These are phyloP conservation scores for Tachystola acroxantha DNA, from an alignment of 2,888 invertebrate genomes.

Conservation along the genomic window DNA sequence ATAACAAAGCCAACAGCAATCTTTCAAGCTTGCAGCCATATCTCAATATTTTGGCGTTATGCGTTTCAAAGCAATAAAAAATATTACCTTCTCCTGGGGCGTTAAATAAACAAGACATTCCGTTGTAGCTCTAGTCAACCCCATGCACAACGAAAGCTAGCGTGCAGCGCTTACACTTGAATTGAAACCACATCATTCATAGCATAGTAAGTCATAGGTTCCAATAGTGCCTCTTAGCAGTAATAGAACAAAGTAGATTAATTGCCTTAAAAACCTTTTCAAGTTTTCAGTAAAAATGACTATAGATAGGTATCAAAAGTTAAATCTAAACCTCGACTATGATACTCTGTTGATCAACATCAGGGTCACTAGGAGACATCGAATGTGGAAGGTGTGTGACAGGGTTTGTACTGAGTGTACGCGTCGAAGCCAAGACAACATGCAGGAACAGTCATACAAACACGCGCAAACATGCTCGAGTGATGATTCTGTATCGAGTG, in stretches of 20 bases:
- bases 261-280: constrained; percentile 2
- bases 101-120: constrained; percentile 63
- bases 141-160: constrained; percentile 78
- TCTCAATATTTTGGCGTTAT: constrained; percentile 47
- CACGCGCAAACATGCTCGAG: constrained; percentile 67
- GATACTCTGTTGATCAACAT: constrained; percentile 1
- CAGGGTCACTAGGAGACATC: constrained; percentile 26
- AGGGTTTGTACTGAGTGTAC: constrained; percentile 47
- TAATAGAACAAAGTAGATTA: constrained; percentile 33
- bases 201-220: constrained; percentile 45
- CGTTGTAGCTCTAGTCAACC: constrained; percentile 68
- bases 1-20: constrained; percentile 73
- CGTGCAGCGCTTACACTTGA: constrained; percentile 72
- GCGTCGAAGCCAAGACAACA: constrained; percentile 75
- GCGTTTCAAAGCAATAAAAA: constrained; percentile 68
- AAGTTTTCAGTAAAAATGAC: too few species aligned
- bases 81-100: constrained; percentile 64
- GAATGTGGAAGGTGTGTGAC: constrained; percentile 51
- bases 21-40: constrained; percentile 68
- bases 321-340: background rate
- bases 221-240: constrained; percentile 50
- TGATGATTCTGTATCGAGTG: constrained; percentile 67
- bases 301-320: too few species aligned
- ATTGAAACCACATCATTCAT: constrained; percentile 67
- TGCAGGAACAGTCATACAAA: constrained; percentile 69